phyloP scores from a whole-genome alignment of 2,797 vertebrate species.

The Mormyrus proboscirostris region DNA sequence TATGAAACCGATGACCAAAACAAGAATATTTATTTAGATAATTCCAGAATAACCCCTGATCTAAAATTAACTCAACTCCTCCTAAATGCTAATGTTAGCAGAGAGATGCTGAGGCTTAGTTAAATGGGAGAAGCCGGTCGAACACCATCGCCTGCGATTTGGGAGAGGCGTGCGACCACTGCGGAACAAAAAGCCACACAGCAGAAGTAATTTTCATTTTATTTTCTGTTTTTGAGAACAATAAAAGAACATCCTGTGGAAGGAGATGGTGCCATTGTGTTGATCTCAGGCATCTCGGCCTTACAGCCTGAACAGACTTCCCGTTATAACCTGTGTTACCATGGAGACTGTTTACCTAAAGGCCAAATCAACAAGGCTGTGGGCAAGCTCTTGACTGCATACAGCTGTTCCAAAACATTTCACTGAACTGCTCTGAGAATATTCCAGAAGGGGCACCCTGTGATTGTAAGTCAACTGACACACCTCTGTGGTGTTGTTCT shows the following conservation, averaged over 20 bases:
- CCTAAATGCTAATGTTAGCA: neutral
- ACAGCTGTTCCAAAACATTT: conserved; percentile 42
- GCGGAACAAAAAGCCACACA: neutral
- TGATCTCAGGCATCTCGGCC: neutral
- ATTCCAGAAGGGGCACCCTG: neutral
- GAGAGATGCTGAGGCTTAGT: neutral
- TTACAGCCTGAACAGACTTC: conserved; percentile 18
- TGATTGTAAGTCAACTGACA: neutral
- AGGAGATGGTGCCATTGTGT: conserved; percentile 23
- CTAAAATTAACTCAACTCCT: neutral
- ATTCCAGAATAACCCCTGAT: neutral
- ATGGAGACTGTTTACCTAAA: conserved; percentile 42
- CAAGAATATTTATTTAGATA: neutral
- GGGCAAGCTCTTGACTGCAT: conserved; percentile 36
- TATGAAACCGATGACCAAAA: neutral
- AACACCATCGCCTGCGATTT: neutral
- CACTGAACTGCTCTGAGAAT: conserved; percentile 27
- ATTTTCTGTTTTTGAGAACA: conserved; percentile 15
- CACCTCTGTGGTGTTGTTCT: conserved; percentile 71
- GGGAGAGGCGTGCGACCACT: neutral
- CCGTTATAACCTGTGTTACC: conserved; percentile 30
- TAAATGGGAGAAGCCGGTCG: neutral
- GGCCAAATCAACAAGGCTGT: conserved; percentile 45
- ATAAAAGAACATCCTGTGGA: conserved; percentile 12
- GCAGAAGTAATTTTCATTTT: neutral